Conservation (phyloP, 2,113 vertebrate genomes). For the Fukomys damarensis region DNA sequence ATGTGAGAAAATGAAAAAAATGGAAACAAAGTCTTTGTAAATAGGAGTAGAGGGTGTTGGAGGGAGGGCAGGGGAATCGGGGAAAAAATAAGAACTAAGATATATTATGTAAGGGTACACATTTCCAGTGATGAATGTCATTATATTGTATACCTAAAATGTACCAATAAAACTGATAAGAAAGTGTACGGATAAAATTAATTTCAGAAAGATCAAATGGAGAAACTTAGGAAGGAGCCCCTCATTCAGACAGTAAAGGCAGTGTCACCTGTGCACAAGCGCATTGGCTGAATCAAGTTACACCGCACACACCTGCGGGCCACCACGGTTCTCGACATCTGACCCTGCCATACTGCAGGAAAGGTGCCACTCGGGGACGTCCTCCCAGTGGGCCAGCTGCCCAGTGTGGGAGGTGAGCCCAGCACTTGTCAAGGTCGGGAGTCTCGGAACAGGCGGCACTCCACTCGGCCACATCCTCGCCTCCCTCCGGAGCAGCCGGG, state of each 20-base stretch:
- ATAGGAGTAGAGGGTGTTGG: no score
- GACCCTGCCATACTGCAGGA: rapidly evolving
- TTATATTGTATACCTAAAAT: no score
- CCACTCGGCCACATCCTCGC: neutral
- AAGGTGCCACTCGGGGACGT: rapidly evolving
- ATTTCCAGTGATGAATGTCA: no score
- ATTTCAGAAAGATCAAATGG: neutral
- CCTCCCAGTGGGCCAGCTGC: rapidly evolving
- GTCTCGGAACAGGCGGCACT: neutral
- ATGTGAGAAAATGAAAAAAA: no score
- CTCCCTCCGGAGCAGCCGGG: neutral
- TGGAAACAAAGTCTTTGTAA: no score
- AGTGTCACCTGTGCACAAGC: rapidly evolving
- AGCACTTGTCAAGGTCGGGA: rapidly evolving
- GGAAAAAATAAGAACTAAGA: no score
- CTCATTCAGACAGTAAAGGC: neutral
- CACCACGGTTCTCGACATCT: neutral
- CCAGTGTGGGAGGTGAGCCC: neutral
- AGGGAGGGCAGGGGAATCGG: no score
- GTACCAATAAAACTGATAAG: no score
- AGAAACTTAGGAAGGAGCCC: rapidly evolving
- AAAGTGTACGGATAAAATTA: neutral
- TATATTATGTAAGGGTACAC: no score
- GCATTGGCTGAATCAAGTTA: rapidly evolving
- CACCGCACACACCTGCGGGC: neutral